Conservation (phyloP, 2,888 invertebrate species). For the Pterostichus niger region DNA sequence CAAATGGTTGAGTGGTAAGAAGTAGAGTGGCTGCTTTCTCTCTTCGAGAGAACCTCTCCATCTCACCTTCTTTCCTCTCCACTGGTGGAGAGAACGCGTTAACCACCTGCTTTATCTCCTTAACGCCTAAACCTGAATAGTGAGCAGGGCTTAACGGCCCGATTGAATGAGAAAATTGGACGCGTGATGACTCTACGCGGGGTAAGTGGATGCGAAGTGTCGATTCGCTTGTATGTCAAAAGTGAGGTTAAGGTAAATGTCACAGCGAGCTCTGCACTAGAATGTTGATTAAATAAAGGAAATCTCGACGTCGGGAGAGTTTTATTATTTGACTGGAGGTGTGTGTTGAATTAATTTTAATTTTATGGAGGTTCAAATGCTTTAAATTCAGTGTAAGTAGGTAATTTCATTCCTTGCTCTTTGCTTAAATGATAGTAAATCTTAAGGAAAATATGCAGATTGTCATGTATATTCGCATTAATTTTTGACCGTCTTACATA, state of each 20-base stretch:
- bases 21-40: conserved; percentile 17
- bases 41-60: too few relatives aligned
- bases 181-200: conserved; percentile 48
- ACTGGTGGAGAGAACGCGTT: conserved; percentile 62
- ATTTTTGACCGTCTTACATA: too few relatives aligned
- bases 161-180: conserved; percentile 76
- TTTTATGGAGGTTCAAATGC: conserved; percentile 29
- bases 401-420: not conserved
- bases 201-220: conserved; percentile 55
- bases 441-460: too few relatives aligned
- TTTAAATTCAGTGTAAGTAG: conserved; percentile 12
- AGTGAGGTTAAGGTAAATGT: conserved; percentile 36
- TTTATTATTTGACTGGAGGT: conserved; percentile 23
- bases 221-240: conserved; percentile 59
- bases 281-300: conserved; percentile 49
- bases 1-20: conserved; percentile 53
- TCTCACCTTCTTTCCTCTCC: not conserved
- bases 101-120: conserved; percentile 72
- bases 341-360: conserved; percentile 33
- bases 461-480: too few relatives aligned
- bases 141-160: conserved; percentile 72
- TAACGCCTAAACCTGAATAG: conserved; percentile 74
- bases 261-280: not conserved
- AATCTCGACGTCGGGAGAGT: not conserved
- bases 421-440: too few relatives aligned